Evolutionary conservation across 1,140 invertebrate species (phyloP).

Genomic region (Leptinotarsa texana): DNA sequence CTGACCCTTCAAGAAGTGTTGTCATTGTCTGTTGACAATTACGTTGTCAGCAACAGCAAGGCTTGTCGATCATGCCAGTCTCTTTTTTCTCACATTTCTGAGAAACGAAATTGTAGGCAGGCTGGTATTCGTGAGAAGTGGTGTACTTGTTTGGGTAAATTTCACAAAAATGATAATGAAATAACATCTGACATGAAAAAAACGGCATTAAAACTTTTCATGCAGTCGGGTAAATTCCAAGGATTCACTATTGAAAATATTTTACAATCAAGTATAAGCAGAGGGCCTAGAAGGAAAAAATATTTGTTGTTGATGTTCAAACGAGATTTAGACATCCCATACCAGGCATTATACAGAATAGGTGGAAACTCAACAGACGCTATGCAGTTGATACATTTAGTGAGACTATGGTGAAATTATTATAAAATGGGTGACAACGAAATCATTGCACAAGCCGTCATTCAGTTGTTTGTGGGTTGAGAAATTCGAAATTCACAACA

Average conservation of each 20-base stretch:
- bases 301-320: constrained; percentile 16
- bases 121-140: constrained; percentile 52
- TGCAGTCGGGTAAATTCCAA: neutral
- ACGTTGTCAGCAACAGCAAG: constrained; percentile 52
- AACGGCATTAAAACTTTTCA: neutral
- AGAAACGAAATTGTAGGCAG: constrained; percentile 70
- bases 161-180: constrained; percentile 4
- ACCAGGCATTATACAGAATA: constrained; percentile 4
- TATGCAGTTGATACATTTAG: neutral
- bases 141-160: constrained; percentile 38
- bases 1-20: constrained; percentile 62
- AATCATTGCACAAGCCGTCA: too few relatives aligned
- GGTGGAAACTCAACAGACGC: neutral
- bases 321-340: neutral
- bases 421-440: neutral
- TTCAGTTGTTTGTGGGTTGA: too few relatives aligned
- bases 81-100: constrained; percentile 67
- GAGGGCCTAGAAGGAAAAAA: neutral
- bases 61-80: constrained; percentile 69
- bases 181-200: constrained; percentile 6
- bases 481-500: too few relatives aligned
- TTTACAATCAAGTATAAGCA: neutral
- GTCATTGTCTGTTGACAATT: constrained; percentile 54
- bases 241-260: neutral
- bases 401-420: neutral